These are phyloP conservation scores for Typhlichthys eigenmanni DNA, from an alignment of 2,797 vertebrate genomes.

Conservation along the genomic window DNA sequence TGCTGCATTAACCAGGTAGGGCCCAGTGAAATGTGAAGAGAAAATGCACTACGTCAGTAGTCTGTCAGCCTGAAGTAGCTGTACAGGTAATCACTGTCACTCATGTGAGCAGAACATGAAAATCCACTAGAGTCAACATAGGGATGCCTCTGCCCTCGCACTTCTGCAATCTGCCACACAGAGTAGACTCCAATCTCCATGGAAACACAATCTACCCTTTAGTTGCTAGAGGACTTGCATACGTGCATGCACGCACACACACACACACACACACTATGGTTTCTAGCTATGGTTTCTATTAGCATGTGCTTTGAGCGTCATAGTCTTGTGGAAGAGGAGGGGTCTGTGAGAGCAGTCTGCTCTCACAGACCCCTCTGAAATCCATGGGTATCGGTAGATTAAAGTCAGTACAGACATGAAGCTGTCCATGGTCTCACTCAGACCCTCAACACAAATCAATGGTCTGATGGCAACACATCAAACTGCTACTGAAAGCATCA, in stretches of 20 bases:
- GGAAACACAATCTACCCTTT: slow-evolving; percentile 68
- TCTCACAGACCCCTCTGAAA: no score
- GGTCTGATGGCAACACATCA: no score
- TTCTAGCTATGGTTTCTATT: slow-evolving; percentile 2
- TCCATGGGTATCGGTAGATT: no score
- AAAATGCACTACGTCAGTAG: not conserved
- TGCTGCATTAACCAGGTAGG: not conserved
- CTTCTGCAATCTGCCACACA: slow-evolving; percentile 41
- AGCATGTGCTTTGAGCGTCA: slow-evolving; percentile 6
- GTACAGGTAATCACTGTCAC: slow-evolving; percentile 38
- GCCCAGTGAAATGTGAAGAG: not conserved
- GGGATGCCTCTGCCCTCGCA: slow-evolving; percentile 41
- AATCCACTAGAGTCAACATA: slow-evolving; percentile 33
- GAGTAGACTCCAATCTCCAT: slow-evolving; percentile 62
- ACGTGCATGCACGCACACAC: not conserved
- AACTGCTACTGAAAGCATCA: no score
- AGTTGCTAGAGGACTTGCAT: slow-evolving; percentile 27
- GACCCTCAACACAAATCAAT: no score
- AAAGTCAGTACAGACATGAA: no score
- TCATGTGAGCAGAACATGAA: slow-evolving; percentile 31
- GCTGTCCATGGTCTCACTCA: no score
- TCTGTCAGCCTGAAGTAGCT: slow-evolving; percentile 16
- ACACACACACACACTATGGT: no score
- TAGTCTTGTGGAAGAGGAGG: not conserved
- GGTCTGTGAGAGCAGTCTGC: no score